Evolutionary conservation across 2,888 invertebrate species (phyloP).

Genomic region (Philereme vetulata): DNA sequence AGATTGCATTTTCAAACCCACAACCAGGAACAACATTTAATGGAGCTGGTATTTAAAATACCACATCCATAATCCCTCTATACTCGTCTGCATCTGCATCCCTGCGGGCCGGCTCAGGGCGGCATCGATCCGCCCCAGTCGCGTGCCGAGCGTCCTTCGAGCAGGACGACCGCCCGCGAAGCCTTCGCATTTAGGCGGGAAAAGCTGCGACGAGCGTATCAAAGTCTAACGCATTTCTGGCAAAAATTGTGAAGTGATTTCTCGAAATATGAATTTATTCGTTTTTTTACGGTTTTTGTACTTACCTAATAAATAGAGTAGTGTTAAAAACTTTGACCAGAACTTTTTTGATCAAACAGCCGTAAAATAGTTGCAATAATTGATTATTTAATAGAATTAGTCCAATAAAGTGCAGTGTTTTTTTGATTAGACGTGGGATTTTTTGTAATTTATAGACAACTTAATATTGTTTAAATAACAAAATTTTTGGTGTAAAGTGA

Average conservation of each 20-base stretch:
- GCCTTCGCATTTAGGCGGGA: slow-evolving; percentile 78
- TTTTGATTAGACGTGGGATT: no score
- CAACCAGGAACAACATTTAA: no score
- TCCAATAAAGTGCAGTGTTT: no score
- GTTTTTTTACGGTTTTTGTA: background rate
- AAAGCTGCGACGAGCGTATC: slow-evolving; percentile 36
- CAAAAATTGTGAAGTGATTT: background rate
- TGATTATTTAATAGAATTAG: background rate
- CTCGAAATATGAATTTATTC: background rate
- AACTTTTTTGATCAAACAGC: background rate
- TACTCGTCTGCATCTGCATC: slow-evolving; percentile 73
- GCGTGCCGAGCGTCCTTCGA: slow-evolving; percentile 61
- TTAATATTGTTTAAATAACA: background rate
- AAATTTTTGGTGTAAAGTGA: background rate
- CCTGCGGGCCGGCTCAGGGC: slow-evolving; percentile 71
- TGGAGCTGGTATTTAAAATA: slow-evolving; percentile 12
- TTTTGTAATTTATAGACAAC: no score
- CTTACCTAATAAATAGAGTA: background rate
- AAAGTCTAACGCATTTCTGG: background rate
- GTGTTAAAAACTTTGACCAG: background rate
- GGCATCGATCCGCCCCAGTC: slow-evolving; percentile 77
- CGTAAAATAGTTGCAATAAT: background rate
- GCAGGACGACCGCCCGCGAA: slow-evolving; percentile 62
- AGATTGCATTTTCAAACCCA: no score
- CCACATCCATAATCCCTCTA: slow-evolving; percentile 42